phyloP scores from a whole-genome alignment of 2,888 invertebrate species.

The Fragum sueziense region DNA sequence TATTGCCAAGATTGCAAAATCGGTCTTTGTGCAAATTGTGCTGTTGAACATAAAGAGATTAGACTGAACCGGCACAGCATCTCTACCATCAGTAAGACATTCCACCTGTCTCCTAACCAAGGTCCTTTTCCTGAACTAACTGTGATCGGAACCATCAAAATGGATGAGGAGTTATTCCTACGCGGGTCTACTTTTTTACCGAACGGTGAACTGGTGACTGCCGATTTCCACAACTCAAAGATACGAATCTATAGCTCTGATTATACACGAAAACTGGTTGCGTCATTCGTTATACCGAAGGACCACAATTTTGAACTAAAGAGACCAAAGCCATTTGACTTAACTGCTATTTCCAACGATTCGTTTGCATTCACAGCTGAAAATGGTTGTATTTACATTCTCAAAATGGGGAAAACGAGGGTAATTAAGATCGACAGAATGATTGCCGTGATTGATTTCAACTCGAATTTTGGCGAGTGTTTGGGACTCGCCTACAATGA shows the following conservation, averaged over 20 bases:
- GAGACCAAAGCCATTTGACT: conserved; percentile 48
- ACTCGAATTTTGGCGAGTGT: conserved; percentile 56
- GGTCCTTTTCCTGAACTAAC: conserved; percentile 58
- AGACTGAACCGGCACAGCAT: conserved; percentile 55
- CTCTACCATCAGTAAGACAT: conserved; percentile 48
- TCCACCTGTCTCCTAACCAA: conserved; percentile 46
- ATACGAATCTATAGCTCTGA: conserved; percentile 50
- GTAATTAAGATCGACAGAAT: conserved; percentile 42
- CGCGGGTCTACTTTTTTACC: conserved; percentile 53
- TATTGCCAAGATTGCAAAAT: conserved; percentile 57
- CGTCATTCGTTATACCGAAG: conserved; percentile 45
- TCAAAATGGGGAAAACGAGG: conserved; percentile 35
- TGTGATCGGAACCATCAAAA: conserved; percentile 50
- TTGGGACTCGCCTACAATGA: conserved; percentile 51
- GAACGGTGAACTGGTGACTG: conserved; percentile 52
- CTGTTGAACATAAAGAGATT: conserved; percentile 39
- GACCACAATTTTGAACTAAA: conserved; percentile 43
- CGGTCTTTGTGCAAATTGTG: conserved; percentile 45
- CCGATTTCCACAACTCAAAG: conserved; percentile 47
- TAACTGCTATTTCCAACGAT: conserved; percentile 33
- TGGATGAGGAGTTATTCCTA: conserved; percentile 47
- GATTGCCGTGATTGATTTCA: conserved; percentile 48
- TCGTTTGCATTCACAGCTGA: conserved; percentile 46
- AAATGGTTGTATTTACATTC: conserved; percentile 51
- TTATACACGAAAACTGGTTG: conserved; percentile 46